A percentile compares a stretch with the other conserved stretches of the same genome.
These are phyloP conservation scores for Raja brachyura DNA, from an alignment of 2,113 vertebrate species.

Conservation along the genomic window DNA sequence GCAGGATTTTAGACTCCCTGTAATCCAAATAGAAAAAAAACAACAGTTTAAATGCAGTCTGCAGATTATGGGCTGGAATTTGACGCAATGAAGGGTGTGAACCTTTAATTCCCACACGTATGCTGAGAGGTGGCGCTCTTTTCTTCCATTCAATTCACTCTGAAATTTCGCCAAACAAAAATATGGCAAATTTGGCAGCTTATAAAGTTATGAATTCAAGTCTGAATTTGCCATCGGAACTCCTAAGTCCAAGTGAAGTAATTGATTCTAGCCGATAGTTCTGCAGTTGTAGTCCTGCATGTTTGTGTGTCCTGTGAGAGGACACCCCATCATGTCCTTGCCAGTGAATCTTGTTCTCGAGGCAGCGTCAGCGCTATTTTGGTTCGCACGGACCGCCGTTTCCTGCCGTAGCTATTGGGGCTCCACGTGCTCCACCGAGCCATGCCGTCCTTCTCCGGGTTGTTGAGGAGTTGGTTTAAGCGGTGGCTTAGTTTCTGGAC, in stretches of 20 bases:
- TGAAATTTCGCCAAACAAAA: slow-evolving; percentile 37
- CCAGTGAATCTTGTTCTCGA: slow-evolving; percentile 53
- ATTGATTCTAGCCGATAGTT: slow-evolving; percentile 45
- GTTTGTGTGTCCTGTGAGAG: slow-evolving; percentile 16
- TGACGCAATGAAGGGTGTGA: slow-evolving; percentile 56
- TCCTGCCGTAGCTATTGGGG: slow-evolving; percentile 77
- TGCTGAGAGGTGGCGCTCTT: slow-evolving; percentile 47
- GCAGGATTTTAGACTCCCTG: slow-evolving; percentile 55
- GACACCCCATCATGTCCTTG: slow-evolving; percentile 51
- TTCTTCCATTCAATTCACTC: slow-evolving; percentile 43
- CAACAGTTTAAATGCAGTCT: slow-evolving; percentile 24
- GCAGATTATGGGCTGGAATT: slow-evolving; percentile 41
- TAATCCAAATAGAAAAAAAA: slow-evolving; percentile 54
- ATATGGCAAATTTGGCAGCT: slow-evolving; percentile 14
- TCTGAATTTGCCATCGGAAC: slow-evolving; percentile 12
- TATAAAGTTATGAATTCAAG: not conserved
- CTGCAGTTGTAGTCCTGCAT: slow-evolving; percentile 38
- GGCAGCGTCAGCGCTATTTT: slow-evolving; percentile 50
- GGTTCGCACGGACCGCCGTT: slow-evolving; percentile 65
- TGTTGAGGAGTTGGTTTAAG: slow-evolving; percentile 70
- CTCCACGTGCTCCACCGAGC: slow-evolving; percentile 76
- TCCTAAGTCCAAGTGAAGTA: slow-evolving; percentile 49
- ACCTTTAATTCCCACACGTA: slow-evolving; percentile 44
- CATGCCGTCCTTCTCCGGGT: slow-evolving; percentile 61
- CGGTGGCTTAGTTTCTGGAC: slow-evolving; percentile 78